These are phyloP conservation scores for Athene cunicularia DNA, from an alignment of 2,113 vertebrate species.

Conservation along the genomic window DNA sequence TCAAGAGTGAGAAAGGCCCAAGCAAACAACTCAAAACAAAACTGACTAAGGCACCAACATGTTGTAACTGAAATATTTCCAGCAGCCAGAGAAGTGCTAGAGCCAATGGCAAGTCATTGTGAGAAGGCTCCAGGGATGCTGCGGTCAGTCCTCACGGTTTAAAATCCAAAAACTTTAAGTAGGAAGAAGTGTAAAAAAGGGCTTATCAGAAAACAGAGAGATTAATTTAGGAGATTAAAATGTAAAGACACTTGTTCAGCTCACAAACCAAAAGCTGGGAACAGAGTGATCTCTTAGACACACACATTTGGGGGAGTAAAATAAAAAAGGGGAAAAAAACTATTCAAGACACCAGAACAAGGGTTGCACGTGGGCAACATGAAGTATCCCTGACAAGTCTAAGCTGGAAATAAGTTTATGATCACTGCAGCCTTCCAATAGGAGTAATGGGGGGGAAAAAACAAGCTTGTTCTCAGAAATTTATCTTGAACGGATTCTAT, in stretches of 20 bases:
- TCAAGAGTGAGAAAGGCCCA: neutral
- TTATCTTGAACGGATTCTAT: slow-evolving; percentile 40
- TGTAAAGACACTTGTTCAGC: neutral
- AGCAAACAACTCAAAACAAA: neutral
- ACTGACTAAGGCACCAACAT: neutral
- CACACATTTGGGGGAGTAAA: neutral
- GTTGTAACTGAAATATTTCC: neutral
- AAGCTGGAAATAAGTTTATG: slow-evolving; percentile 53
- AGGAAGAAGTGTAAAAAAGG: neutral
- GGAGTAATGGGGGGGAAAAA: slow-evolving; percentile 59
- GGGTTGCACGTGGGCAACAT: slow-evolving; percentile 17
- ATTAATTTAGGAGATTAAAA: neutral
- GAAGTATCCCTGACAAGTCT: slow-evolving; percentile 33
- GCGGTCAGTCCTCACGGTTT: fast-evolving
- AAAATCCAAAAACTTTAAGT: neutral
- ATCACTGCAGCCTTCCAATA: slow-evolving; percentile 40
- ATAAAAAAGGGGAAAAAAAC: neutral
- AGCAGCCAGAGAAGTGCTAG: neutral
- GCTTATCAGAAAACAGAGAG: neutral
- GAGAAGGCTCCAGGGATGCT: neutral
- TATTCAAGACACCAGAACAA: slow-evolving; percentile 24
- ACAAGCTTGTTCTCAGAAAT: slow-evolving; percentile 44
- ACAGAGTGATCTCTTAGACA: neutral
- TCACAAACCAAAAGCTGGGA: neutral
- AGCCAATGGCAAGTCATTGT: fast-evolving